Percentiles rank a stretch among this genome's conserved stretches.
These are phyloP conservation scores for Notospermus geniculatus DNA, from an alignment of 1,140 invertebrate species.

Conservation along the genomic window DNA sequence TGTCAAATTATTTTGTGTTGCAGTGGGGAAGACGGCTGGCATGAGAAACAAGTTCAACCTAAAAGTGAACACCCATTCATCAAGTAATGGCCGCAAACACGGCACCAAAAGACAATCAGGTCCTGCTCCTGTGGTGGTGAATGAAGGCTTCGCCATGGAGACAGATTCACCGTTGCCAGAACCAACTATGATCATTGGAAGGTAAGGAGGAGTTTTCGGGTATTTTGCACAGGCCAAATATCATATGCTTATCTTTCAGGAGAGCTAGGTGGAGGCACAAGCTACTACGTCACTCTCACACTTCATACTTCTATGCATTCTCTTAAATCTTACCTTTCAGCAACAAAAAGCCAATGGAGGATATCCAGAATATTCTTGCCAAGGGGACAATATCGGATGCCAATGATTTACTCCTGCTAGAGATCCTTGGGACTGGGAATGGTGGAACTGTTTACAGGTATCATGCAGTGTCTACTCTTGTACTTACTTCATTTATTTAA, in stretches of 20 bases:
- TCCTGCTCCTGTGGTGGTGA: too few relatives aligned
- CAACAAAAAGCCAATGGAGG: constrained; percentile 35
- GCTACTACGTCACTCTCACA: constrained; percentile 7
- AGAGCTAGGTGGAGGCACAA: not conserved
- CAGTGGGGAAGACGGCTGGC: too few relatives aligned
- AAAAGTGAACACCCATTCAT: too few relatives aligned
- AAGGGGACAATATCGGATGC: constrained; percentile 33
- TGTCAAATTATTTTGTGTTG: too few relatives aligned
- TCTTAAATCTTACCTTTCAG: constrained; percentile 23
- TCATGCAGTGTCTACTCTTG: not conserved
- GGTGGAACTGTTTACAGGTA: constrained; percentile 53
- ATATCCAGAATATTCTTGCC: constrained; percentile 35
- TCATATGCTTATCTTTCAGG: not conserved
- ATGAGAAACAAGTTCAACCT: too few relatives aligned
- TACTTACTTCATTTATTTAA: not conserved
- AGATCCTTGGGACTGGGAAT: constrained; percentile 46
- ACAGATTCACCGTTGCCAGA: too few relatives aligned
- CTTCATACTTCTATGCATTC: constrained; percentile 7
- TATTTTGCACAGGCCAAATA: not conserved
- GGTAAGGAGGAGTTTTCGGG: too few relatives aligned
- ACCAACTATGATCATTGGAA: too few relatives aligned
- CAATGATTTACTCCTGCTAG: constrained; percentile 39
- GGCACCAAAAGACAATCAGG: too few relatives aligned
- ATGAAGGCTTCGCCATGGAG: too few relatives aligned
- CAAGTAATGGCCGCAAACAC: too few relatives aligned